phyloP scores from a whole-genome alignment of 1,140 invertebrate genomes.

The Pinna nobilis region DNA sequence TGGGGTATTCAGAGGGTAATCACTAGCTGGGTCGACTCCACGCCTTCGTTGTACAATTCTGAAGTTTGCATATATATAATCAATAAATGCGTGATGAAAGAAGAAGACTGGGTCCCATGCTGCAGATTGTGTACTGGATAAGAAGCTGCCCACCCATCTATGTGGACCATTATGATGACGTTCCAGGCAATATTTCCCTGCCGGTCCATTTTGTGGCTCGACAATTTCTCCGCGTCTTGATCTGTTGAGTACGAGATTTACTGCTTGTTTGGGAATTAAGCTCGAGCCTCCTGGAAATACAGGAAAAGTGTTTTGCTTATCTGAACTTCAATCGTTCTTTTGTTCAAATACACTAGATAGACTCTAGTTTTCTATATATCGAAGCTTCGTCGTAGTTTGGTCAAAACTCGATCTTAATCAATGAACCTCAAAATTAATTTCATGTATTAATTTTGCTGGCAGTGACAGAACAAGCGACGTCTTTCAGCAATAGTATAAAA shows the following conservation, averaged over 20 bases:
- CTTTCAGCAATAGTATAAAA: too few species aligned
- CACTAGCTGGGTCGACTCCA: conserved; percentile 40
- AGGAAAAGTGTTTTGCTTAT: background rate
- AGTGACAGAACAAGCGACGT: too few species aligned
- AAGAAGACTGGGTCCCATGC: conserved; percentile 72
- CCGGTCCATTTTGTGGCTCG: conserved; percentile 28
- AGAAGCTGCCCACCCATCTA: conserved; percentile 55
- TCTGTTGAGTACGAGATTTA: conserved; percentile 28
- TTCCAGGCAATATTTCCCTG: conserved; percentile 39
- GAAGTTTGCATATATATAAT: conserved; percentile 60
- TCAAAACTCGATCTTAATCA: too few species aligned
- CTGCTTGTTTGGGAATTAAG: conserved; percentile 32
- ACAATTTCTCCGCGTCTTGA: conserved; percentile 32
- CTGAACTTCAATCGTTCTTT: too few species aligned
- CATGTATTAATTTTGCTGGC: too few species aligned
- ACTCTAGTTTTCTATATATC: too few species aligned
- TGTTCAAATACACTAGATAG: too few species aligned
- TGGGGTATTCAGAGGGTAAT: conserved; percentile 23
- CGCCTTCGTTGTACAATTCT: conserved; percentile 7
- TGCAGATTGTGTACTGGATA: conserved; percentile 51
- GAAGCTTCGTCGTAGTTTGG: too few species aligned
- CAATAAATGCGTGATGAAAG: conserved; percentile 73
- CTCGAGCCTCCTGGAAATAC: background rate
- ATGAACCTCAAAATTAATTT: too few species aligned
- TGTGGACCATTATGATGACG: conserved; percentile 53